Evolutionary conservation across 1,140 invertebrate species (phyloP).

Genomic region (Steinernema khuongi): DNA sequence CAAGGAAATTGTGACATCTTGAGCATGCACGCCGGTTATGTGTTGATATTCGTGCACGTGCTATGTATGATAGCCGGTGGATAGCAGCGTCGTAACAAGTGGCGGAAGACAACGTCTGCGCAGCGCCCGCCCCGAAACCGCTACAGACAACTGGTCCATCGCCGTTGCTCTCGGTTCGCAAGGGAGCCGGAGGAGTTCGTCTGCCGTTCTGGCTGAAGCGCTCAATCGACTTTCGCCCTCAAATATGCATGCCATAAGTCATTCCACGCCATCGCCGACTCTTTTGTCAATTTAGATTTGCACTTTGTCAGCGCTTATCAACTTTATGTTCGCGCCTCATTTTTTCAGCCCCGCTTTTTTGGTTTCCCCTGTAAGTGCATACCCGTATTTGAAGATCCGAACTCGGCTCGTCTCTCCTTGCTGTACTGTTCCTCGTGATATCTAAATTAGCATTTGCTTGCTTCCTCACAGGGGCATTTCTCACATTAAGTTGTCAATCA

Average conservation of each 20-base stretch:
- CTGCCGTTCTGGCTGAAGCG: background rate
- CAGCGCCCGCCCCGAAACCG: slow-evolving; percentile 11
- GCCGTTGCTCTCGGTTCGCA: background rate
- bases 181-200: background rate
- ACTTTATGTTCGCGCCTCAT: background rate
- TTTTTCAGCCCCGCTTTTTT: background rate
- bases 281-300: slow-evolving; percentile 24
- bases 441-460: slow-evolving; percentile 21
- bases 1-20: background rate
- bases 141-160: slow-evolving; percentile 13
- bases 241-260: slow-evolving; percentile 18
- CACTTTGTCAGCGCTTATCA: background rate
- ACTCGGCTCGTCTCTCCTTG: slow-evolving; percentile 26
- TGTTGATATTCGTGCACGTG: background rate
- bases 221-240: slow-evolving; percentile 3
- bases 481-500: slow-evolving; percentile 38
- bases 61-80: slow-evolving; percentile 12
- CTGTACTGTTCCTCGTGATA: slow-evolving; percentile 39
- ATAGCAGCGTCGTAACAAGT: background rate
- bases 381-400: slow-evolving; percentile 33
- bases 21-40: background rate
- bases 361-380: background rate
- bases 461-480: background rate
- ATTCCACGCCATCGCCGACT: slow-evolving; percentile 13
- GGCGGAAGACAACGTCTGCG: slow-evolving; percentile 2